These are phyloP conservation scores for Escarpia spicata DNA, from an alignment of 2,888 invertebrate genomes.

Conservation along the genomic window DNA sequence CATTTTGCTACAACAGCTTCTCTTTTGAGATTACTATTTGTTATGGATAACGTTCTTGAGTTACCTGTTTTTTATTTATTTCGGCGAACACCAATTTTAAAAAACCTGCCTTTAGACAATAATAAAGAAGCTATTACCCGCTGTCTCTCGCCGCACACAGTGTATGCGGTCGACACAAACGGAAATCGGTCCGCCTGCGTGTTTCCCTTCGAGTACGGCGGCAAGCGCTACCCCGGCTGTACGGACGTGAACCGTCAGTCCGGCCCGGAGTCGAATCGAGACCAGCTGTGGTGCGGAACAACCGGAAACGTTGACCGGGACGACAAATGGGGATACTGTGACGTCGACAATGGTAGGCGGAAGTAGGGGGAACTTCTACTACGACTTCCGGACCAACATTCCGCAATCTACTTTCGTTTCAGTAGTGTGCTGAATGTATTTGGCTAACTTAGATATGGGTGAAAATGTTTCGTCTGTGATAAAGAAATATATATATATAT, in stretches of 20 bases:
- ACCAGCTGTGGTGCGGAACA: background rate
- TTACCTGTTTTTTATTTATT: no score
- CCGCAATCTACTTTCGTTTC: background rate
- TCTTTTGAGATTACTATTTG: no score
- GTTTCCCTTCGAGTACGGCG: background rate
- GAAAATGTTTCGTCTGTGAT: no score
- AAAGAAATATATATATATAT: no score
- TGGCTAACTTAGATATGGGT: no score
- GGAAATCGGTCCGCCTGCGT: background rate
- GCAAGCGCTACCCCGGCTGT: background rate
- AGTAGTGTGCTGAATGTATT: no score
- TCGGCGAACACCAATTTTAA: background rate
- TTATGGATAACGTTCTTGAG: no score
- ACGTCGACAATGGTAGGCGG: background rate
- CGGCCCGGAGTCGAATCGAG: background rate
- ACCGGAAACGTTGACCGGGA: background rate
- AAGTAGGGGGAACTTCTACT: background rate
- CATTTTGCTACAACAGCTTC: no score
- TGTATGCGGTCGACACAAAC: background rate
- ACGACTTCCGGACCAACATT: background rate
- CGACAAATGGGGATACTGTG: background rate
- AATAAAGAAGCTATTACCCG: background rate
- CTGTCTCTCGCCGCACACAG: background rate
- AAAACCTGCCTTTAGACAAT: background rate
- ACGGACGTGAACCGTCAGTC: background rate